A percentile compares a stretch with the other conserved stretches of the same genome.
phyloP scores from a whole-genome alignment of 1,140 invertebrate genomes.

The Linepithema humile region DNA sequence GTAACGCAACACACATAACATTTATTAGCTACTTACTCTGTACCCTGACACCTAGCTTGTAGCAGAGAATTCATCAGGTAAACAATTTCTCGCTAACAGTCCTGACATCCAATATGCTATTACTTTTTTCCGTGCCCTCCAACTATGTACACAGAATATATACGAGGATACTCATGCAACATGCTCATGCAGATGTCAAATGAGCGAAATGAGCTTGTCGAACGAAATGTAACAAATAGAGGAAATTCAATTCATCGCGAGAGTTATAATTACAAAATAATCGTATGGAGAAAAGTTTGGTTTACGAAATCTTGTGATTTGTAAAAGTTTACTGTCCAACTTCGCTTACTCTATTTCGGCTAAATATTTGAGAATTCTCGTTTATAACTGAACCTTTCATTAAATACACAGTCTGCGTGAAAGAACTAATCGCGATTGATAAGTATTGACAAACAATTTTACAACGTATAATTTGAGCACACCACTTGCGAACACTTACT shows the following conservation, averaged over 20 bases:
- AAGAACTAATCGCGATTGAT: not conserved
- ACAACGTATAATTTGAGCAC: not conserved
- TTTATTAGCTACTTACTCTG: constrained; percentile 75
- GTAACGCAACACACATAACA: constrained; percentile 76
- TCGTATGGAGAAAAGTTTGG: too few species aligned
- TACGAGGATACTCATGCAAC: constrained; percentile 71
- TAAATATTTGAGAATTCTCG: not conserved
- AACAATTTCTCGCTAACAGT: constrained; percentile 32
- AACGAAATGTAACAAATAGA: not conserved
- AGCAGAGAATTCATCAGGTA: constrained; percentile 39
- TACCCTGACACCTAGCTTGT: constrained; percentile 46
- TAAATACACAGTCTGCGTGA: not conserved
- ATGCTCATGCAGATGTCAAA: constrained; percentile 80
- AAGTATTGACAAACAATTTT: constrained; percentile 3
- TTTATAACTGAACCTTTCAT: not conserved
- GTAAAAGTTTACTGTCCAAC: too few species aligned
- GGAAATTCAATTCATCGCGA: not conserved
- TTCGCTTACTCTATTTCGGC: not conserved
- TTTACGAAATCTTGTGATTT: too few species aligned
- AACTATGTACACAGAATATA: constrained; percentile 25
- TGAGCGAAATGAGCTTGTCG: not conserved
- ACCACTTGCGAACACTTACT: constrained; percentile 75
- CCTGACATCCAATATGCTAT: not conserved
- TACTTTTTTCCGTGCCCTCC: constrained; percentile 13
- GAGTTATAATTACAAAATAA: too few species aligned